Conservation (phyloP, 1,140 invertebrate species). For the Acromyrmex charruanus region DNA sequence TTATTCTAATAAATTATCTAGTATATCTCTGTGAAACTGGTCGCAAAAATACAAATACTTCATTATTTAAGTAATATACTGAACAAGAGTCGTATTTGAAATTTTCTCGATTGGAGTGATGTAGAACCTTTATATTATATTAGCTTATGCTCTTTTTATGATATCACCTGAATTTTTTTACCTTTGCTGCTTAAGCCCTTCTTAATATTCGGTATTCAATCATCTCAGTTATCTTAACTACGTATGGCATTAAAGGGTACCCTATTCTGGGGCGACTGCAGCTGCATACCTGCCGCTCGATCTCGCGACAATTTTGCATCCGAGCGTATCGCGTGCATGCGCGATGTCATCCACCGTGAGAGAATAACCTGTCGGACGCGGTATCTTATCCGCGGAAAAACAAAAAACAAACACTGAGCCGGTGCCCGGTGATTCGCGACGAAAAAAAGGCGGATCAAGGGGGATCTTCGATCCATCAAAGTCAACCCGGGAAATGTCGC, state of each 20-base stretch:
- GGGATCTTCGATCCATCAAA: conserved; percentile 79
- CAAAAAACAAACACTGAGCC: conserved; percentile 72
- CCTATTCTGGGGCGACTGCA: conserved; percentile 47
- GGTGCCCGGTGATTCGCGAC: conserved; percentile 38
- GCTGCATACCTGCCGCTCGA: conserved; percentile 61
- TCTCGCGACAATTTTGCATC: conserved; percentile 47
- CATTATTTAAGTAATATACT: neutral
- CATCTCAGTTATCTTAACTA: conserved; percentile 9
- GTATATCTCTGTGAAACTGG: neutral
- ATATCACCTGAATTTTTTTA: conserved; percentile 12
- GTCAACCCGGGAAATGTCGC: conserved; percentile 71
- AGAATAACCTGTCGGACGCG: conserved; percentile 78
- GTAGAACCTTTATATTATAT: neutral
- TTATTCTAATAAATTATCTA: neutral
- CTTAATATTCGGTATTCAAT: conserved; percentile 29
- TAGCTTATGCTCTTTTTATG: neutral
- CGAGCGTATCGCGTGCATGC: conserved; percentile 51
- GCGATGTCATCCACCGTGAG: conserved; percentile 75
- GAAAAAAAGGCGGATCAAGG: conserved; percentile 70
- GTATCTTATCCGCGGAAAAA: conserved; percentile 75
- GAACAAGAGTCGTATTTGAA: neutral
- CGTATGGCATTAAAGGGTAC: conserved; percentile 12
- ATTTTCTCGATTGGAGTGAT: neutral
- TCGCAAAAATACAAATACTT: neutral
- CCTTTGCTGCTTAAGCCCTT: neutral